Evolutionary conservation across 1,140 invertebrate species (phyloP).

Genomic region (Drosophila saltans): DNA sequence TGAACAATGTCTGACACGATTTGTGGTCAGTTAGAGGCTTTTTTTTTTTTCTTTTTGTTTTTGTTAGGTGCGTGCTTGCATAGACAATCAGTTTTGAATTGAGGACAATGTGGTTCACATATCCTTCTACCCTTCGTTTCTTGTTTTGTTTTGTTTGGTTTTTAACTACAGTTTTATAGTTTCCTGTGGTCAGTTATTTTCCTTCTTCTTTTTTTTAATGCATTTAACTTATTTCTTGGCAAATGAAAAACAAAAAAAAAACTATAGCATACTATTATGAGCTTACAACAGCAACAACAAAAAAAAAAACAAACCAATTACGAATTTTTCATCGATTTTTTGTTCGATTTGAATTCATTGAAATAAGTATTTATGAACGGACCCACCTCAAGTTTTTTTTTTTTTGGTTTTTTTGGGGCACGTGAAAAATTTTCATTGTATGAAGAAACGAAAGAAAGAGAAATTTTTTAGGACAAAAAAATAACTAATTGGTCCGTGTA

Average conservation of each 20-base stretch:
- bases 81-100: slow-evolving; percentile 38
- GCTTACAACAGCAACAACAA: slow-evolving; percentile 37
- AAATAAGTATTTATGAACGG: slow-evolving; percentile 41
- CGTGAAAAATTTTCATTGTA: slow-evolving; percentile 30
- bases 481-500: slow-evolving; percentile 47
- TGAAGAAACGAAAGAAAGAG: slow-evolving; percentile 3
- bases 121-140: too few species aligned
- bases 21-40: slow-evolving; percentile 18
- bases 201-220: slow-evolving; percentile 16
- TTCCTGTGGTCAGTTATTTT: slow-evolving; percentile 2
- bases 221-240: slow-evolving; percentile 30
- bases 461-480: slow-evolving; percentile 5
- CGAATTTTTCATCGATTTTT: slow-evolving; percentile 55
- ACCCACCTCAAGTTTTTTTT: slow-evolving; percentile 10
- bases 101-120: slow-evolving; percentile 16
- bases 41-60: too few species aligned
- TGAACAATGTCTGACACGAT: slow-evolving; percentile 66
- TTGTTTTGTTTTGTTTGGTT: neutral
- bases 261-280: slow-evolving; percentile 44
- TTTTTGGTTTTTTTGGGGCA: slow-evolving; percentile 18
- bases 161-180: slow-evolving; percentile 14
- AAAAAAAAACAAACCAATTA: slow-evolving; percentile 69
- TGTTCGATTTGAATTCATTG: slow-evolving; percentile 44
- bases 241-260: slow-evolving; percentile 23
- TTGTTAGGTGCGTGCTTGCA: slow-evolving; percentile 46